Evolutionary conservation across 2,797 vertebrate genomes (phyloP).

Genomic region (Coccyzus lansbergi): DNA sequence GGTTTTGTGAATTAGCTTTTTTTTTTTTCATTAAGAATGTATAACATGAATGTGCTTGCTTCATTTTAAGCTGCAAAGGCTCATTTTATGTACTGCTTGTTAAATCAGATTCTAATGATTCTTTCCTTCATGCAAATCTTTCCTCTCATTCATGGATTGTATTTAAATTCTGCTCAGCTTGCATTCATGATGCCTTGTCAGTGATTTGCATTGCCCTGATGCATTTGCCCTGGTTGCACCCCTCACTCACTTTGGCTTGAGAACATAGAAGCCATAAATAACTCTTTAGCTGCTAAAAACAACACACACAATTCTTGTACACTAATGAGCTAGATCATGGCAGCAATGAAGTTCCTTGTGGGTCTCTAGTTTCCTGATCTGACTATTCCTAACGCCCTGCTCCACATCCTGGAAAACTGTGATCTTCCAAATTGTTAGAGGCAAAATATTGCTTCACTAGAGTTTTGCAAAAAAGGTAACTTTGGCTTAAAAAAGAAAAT

Average conservation of each 20-base stretch:
- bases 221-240: slow-evolving; percentile 70
- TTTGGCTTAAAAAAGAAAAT: not conserved
- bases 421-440: not conserved
- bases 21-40: slow-evolving; percentile 61
- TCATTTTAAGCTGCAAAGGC: slow-evolving; percentile 66
- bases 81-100: slow-evolving; percentile 68
- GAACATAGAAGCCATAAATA: slow-evolving; percentile 71
- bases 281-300: slow-evolving; percentile 69
- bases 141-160: slow-evolving; percentile 74
- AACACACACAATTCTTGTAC: slow-evolving; percentile 66
- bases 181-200: slow-evolving; percentile 72
- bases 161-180: slow-evolving; percentile 75
- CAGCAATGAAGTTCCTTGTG: slow-evolving; percentile 48
- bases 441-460: not conserved
- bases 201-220: slow-evolving; percentile 74
- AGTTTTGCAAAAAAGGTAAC: not conserved
- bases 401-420: not conserved
- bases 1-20: slow-evolving; percentile 50
- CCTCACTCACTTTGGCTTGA: slow-evolving; percentile 73
- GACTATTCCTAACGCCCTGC: not conserved
- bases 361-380: slow-evolving; percentile 40
- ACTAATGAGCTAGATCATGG: slow-evolving; percentile 67
- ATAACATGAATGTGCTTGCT: slow-evolving; percentile 59
- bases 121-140: slow-evolving; percentile 71
- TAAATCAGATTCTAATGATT: slow-evolving; percentile 76